Evolutionary conservation across 2,888 invertebrate species (phyloP).

Genomic region (Barypeithes pellucidus): DNA sequence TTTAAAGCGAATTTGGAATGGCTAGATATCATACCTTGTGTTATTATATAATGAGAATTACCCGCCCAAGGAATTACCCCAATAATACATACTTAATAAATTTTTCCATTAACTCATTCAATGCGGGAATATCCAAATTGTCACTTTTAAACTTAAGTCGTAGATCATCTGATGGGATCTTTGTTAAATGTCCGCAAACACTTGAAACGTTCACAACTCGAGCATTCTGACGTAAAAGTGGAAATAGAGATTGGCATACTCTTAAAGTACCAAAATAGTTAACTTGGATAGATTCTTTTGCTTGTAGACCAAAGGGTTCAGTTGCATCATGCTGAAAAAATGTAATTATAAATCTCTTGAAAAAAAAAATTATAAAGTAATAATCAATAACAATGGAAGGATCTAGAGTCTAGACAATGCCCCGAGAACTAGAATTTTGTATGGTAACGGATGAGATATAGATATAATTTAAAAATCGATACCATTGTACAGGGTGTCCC

Average conservation of each 20-base stretch:
- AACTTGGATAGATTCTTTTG: conserved; percentile 77
- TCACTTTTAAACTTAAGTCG: conserved; percentile 74
- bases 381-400: no score
- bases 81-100: conserved; percentile 76
- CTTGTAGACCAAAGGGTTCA: conserved; percentile 78
- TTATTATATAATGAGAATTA: no score
- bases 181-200: conserved; percentile 76
- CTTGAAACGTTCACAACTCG: conserved; percentile 86
- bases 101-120: conserved; percentile 77
- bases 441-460: no score
- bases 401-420: no score
- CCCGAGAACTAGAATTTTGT: no score
- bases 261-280: conserved; percentile 81
- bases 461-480: no score
- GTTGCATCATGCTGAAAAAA: conserved; percentile 68
- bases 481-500: no score
- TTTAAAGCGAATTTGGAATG: no score
- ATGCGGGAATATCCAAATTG: conserved; percentile 74
- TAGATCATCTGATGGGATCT: conserved; percentile 73
- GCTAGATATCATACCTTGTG: no score
- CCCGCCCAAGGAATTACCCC: no score
- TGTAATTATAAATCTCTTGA: background rate
- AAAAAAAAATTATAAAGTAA: background rate
- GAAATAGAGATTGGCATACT: conserved; percentile 81
- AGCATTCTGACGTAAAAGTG: conserved; percentile 80